Conservation (phyloP, 2,797 vertebrate species). For the Rousettus madagascariensis region DNA sequence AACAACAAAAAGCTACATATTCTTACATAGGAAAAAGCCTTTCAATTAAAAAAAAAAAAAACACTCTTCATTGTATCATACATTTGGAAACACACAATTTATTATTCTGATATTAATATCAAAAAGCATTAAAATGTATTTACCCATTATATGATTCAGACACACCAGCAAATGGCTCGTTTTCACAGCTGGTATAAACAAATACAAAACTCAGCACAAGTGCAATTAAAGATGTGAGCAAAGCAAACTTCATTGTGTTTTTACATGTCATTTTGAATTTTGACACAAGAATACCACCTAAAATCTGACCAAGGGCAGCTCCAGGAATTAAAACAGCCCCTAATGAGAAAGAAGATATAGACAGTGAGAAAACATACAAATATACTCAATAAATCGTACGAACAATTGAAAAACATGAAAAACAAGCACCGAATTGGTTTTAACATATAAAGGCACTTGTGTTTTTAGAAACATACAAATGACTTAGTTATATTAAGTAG, state of each 20-base stretch:
- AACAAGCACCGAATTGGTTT: not conserved
- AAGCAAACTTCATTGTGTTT: conserved; percentile 83
- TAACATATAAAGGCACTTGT: not conserved
- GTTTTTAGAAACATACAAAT: not conserved
- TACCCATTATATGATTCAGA: conserved; percentile 86
- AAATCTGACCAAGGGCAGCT: conserved; percentile 88
- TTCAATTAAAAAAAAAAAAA: not conserved
- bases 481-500: not conserved
- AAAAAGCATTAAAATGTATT: conserved; percentile 79
- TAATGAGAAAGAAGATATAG: conserved; percentile 78
- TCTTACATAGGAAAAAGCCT: not conserved
- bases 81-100: not conserved
- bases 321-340: conserved; percentile 87
- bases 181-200: conserved; percentile 85
- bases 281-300: conserved; percentile 86
- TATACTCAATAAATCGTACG: conserved; percentile 25
- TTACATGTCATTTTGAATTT: conserved; percentile 85
- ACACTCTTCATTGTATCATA: not conserved
- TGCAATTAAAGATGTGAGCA: conserved; percentile 78
- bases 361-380: conserved; percentile 63
- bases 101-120: not conserved
- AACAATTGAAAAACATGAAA: not conserved
- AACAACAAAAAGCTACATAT: not conserved
- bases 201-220: conserved; percentile 82
- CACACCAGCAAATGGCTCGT: conserved; percentile 86